Percentiles rank a stretch among this genome's conserved stretches.
Evolutionary conservation across 2,113 vertebrate genomes (phyloP).

Genomic region (Lycaon pictus): DNA sequence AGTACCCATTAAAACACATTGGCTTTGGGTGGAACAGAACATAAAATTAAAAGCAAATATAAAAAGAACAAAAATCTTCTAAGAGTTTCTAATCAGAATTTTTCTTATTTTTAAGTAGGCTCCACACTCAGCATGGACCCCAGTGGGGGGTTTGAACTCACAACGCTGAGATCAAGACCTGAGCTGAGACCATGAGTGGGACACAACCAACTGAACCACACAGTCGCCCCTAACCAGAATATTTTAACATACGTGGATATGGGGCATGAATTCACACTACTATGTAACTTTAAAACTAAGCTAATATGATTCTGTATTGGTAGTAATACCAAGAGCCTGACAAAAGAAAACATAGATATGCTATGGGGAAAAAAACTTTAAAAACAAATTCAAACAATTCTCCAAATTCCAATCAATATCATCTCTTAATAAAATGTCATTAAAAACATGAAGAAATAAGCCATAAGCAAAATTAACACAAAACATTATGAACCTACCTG

Average conservation of each 20-base stretch:
- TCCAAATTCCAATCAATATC: neutral
- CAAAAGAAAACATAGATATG: neutral
- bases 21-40: neutral
- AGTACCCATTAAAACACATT: neutral
- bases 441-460: constrained; percentile 9
- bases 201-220: neutral
- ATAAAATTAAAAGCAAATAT: neutral
- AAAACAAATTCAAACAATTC: neutral
- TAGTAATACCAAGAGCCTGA: neutral
- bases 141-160: neutral
- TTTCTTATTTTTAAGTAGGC: neutral
- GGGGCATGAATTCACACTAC: neutral
- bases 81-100: neutral
- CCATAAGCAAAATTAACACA: neutral
- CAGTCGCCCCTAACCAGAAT: neutral
- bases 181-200: neutral
- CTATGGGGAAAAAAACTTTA: neutral
- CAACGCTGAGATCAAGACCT: neutral
- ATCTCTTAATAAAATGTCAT: neutral
- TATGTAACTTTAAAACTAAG: neutral
- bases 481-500: neutral
- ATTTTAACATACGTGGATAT: neutral
- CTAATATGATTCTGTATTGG: neutral
- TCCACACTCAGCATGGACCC: neutral
- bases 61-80: neutral